Percentiles rank a stretch among this genome's conserved stretches.
phyloP scores from a whole-genome alignment of 2,888 invertebrate genomes.

The Chymomyza amoena region DNA sequence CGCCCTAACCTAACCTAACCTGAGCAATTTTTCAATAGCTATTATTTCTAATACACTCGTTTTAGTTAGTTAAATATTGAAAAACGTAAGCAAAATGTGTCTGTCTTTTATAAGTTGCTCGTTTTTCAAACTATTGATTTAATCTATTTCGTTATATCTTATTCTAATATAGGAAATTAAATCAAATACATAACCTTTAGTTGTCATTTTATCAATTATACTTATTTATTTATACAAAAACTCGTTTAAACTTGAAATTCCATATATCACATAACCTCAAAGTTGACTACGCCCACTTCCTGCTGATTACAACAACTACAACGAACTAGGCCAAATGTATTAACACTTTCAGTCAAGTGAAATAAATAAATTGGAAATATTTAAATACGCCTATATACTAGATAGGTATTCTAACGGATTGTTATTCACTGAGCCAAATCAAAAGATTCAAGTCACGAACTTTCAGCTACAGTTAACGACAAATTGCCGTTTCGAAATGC shows the following conservation, averaged over 20 bases:
- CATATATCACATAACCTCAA: not conserved
- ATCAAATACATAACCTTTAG: too few species aligned
- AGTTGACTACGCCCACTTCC: not conserved
- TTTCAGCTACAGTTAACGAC: constrained; percentile 55
- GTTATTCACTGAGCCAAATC: not conserved
- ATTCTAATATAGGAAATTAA: too few species aligned
- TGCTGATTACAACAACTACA: not conserved
- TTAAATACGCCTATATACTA: not conserved
- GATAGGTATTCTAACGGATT: constrained; percentile 57
- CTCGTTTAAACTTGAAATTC: not conserved
- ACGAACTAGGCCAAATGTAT: constrained; percentile 27
- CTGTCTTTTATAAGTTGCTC: too few species aligned
- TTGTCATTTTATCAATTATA: not conserved
- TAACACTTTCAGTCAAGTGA: constrained; percentile 13
- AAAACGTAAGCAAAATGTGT: too few species aligned
- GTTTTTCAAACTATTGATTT: too few species aligned
- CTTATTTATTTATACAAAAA: not conserved
- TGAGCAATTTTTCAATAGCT: too few species aligned
- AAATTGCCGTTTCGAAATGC: constrained; percentile 68
- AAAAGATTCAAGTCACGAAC: constrained; percentile 70
- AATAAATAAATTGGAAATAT: not conserved
- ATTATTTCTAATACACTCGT: too few species aligned
- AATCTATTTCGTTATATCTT: too few species aligned
- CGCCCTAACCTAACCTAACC: too few species aligned
- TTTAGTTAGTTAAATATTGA: too few species aligned